These are phyloP conservation scores for Akabosia matsudoensis DNA, from an alignment of 1,140 invertebrate species.

Conservation along the genomic window DNA sequence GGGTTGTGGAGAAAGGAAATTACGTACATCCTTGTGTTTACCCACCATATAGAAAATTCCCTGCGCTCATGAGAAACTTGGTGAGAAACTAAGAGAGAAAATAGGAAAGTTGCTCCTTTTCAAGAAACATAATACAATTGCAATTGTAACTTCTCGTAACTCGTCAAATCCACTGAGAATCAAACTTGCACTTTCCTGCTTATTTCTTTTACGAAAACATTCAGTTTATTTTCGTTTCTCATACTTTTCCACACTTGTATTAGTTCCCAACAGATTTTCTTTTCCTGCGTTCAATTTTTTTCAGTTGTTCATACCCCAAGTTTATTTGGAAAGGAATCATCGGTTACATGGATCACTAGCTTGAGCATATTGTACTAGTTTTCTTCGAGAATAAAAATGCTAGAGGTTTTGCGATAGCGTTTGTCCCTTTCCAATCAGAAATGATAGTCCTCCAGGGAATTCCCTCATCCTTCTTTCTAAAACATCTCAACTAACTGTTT, in stretches of 20 bases:
- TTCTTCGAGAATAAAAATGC: too few species aligned
- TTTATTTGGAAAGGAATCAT: background rate
- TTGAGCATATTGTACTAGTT: background rate
- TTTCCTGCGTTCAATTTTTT: conserved; percentile 14
- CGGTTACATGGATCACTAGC: conserved; percentile 8
- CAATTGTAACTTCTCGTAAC: conserved; percentile 23
- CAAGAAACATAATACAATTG: background rate
- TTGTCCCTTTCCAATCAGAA: conserved; percentile 46
- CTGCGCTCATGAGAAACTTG: background rate
- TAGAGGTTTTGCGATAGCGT: background rate
- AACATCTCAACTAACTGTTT: background rate
- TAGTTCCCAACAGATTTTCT: background rate
- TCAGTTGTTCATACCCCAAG: background rate
- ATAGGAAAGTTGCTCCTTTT: background rate
- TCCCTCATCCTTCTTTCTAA: conserved; percentile 21
- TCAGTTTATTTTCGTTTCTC: background rate
- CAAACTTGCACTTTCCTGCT: background rate
- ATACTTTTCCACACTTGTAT: background rate
- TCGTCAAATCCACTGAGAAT: conserved; percentile 23
- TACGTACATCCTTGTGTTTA: background rate
- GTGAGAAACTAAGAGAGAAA: background rate
- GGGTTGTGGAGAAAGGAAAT: conserved; percentile 5
- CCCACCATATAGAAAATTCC: background rate
- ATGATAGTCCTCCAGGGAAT: conserved; percentile 39
- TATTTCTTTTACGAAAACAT: background rate